Base-by-base conservation (phyloP, 1,140 invertebrate genomes). In the Campoletis sonorensis region DNA sequence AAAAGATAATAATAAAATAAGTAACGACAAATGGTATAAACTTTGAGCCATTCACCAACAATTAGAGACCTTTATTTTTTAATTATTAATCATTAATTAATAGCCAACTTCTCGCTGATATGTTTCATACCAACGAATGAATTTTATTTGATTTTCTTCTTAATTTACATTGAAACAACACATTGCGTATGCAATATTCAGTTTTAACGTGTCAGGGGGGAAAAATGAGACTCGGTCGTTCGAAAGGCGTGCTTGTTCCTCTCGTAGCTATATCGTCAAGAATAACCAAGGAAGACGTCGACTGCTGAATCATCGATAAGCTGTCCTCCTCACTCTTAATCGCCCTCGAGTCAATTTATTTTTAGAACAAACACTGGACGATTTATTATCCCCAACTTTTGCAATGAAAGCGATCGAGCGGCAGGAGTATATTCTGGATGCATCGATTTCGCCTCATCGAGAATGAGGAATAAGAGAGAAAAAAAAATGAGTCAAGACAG, bases 301-400 rank as follows among this genome's bases (percentile, higher is more conserved):
- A 70, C 67, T 58, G 72, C 45, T 75, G 72, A 75, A 75, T 75
- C 72, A 75, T 75, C 72, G 72, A 54, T 54, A 75, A 54, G 23
- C 72, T 75, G 27, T 70, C 67, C 27, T 70, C 30, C 72, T 75
- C 40, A 49, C 45, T 30, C 72, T 51, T 49, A 49, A 75, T 75
- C 49, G 72, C 72, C 72, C 72, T 75, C 72, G 72, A 75, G 45
- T 75, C 21, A 75, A 75, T 54, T 51, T 75, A 75, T 75, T 75
- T 75, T 75, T 75, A 75, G 72, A 75, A 75, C 72, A 75, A 75
- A 75, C 45, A 75, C 72, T 30, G 27, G 27, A 30, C 45, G 72
- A 75, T 51, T 75, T 75, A 75, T 75, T 54, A 49, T 49, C 40
- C 72, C 40, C 70, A 26, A 70, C 27, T 54, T 54, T 75, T 75